Base-by-base conservation (phyloP, 2,888 invertebrate genomes). In the Yponomeuta cagnagella region DNA sequence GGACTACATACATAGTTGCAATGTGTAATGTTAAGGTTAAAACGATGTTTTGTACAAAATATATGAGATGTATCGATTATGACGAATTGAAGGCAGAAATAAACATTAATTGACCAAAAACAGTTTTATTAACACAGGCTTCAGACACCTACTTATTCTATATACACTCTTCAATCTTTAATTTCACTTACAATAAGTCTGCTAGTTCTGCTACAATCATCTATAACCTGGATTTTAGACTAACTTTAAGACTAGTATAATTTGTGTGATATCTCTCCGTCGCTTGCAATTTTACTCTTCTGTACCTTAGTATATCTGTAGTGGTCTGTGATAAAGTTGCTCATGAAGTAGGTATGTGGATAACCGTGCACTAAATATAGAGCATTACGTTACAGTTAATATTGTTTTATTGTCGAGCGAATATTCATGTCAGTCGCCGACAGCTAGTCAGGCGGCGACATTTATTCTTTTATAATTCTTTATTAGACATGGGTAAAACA, bases 271-370 rank as follows among this genome's bases (percentile, higher is more conserved):
- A 68, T 68, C 48, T 31, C 71, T 70, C 73, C 71, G 72, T 70
- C 73, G 70, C 63, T 71, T 71, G 71, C 71, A 68, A 66, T 64
- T 72, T 71, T 48, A n/a, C 33, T 72, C 70, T 37, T 70, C n/a
- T 48, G 63, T 75, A 73, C 23, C 23, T 23, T 23, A 23, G 23
- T 23, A 75, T 74, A 73, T 74, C 77, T 79, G 81, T 80, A 79
- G 81, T 80, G 79, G 82, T 81, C 85, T 84, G 84, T 83, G 83
- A 85, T 84, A 84, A 77, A 68, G 67, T 72, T 80, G 80, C 83
- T 83, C 83, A 78, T 79, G n/a, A 67, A 37, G 10, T 76, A 75
- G 70, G 52, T 58, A 73, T 73, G 78, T 83, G 79, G 78, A 81
- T 82, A 81, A 84, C 83, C 82, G 81, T 82, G 85, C 85, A 85